phyloP scores from a whole-genome alignment of 2,888 invertebrate genomes.

The Andrena fulva region DNA sequence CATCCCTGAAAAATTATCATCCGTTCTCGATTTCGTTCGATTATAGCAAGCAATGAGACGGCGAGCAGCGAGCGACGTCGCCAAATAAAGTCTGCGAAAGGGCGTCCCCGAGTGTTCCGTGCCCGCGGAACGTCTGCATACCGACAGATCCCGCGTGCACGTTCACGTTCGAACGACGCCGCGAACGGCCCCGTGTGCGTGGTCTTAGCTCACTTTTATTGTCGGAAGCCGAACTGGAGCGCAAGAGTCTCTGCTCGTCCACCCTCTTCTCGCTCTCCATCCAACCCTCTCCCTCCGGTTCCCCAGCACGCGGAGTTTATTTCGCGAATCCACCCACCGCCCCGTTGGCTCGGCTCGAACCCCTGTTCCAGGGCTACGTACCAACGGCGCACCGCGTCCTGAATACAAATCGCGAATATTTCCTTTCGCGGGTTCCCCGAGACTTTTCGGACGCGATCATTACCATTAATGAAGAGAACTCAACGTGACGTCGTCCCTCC shows the following conservation, averaged over 20 bases:
- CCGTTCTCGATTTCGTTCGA: constrained; percentile 63
- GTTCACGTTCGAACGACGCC: constrained; percentile 25
- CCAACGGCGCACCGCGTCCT: constrained; percentile 72
- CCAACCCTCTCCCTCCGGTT: constrained; percentile 17
- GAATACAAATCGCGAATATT: constrained; percentile 81
- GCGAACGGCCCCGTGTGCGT: constrained; percentile 44
- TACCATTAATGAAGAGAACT: constrained; percentile 81
- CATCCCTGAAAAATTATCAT: constrained; percentile 52
- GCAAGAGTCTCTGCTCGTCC: constrained; percentile 52
- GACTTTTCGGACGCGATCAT: constrained; percentile 76
- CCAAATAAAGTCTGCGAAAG: constrained; percentile 62
- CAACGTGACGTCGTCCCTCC: constrained; percentile 46
- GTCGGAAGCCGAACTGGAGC: constrained; percentile 72
- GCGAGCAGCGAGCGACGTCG: constrained; percentile 37
- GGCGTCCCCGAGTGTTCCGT: constrained; percentile 38
- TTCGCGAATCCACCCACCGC: constrained; percentile 73
- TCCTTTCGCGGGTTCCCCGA: constrained; percentile 73
- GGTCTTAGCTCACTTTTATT: constrained; percentile 75
- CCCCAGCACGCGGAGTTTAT: constrained; percentile 71
- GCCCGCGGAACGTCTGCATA: neutral
- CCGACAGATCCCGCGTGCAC: constrained; percentile 1
- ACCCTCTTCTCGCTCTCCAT: constrained; percentile 38
- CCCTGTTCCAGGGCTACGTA: constrained; percentile 52
- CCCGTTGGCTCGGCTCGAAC: constrained; percentile 52
- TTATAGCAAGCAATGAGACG: constrained; percentile 61